These are phyloP conservation scores for Zophobas morio DNA, from an alignment of 1,140 invertebrate species.

Conservation along the genomic window DNA sequence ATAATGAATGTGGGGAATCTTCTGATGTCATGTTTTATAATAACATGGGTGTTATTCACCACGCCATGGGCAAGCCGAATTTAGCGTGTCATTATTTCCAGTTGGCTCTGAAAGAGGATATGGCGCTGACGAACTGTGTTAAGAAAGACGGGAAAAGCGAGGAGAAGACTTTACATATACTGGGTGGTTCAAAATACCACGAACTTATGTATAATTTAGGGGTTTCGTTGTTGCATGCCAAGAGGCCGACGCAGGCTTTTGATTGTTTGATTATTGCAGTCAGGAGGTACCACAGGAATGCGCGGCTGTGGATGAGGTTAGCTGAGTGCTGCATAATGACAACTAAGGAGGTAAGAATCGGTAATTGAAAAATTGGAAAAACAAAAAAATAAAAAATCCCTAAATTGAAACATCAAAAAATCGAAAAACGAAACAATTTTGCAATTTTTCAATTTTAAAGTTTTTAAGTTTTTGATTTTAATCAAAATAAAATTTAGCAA, in stretches of 20 bases:
- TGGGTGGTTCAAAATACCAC: conserved; percentile 76
- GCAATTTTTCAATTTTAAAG: too few relatives aligned
- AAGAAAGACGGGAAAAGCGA: conserved; percentile 58
- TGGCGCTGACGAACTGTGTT: conserved; percentile 64
- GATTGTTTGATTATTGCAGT: conserved; percentile 92
- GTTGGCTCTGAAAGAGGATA: conserved; percentile 86
- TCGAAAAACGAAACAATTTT: too few relatives aligned
- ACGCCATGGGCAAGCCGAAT: conserved; percentile 89
- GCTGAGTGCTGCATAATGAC: conserved; percentile 92
- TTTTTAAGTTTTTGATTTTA: too few relatives aligned
- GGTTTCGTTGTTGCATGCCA: conserved; percentile 85
- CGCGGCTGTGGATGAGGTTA: conserved; percentile 91
- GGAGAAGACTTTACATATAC: conserved; percentile 71
- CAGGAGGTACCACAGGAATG: conserved; percentile 89
- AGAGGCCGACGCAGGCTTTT: conserved; percentile 87
- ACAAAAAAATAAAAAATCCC: too few relatives aligned
- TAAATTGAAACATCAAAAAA: too few relatives aligned
- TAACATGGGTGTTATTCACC: conserved; percentile 91
- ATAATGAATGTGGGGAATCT: conserved; percentile 74
- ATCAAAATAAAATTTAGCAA: too few relatives aligned
- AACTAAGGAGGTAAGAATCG: conserved; percentile 74
- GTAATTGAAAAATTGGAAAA: too few relatives aligned
- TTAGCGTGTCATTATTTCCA: conserved; percentile 89
- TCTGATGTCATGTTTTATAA: conserved; percentile 86
- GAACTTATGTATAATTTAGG: conserved; percentile 95